Evolutionary conservation across 1,140 invertebrate species (phyloP), one percentile per base, ranked within the genome.

Genomic region (Helicoverpa armigera): DNA sequence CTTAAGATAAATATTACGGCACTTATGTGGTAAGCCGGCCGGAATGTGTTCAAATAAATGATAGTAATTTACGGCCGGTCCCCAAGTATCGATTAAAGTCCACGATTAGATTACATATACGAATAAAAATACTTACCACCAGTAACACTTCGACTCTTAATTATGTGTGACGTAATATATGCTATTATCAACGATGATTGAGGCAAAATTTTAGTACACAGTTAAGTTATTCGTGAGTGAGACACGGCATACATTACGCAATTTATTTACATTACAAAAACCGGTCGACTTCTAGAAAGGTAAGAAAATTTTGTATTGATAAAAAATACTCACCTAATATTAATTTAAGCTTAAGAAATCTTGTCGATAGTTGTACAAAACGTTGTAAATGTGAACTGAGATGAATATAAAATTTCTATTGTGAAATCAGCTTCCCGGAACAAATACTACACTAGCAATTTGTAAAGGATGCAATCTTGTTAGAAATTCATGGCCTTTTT

Each of bases 381-480:
- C 4, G 13, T 50, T 69, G 77, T 63, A 82, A 81, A 81, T 77
- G 69, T 60, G 79, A 35, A 35, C 35, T 35, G 3, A 35, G 35
- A 35, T 35, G 35, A 81, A 84, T 79, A 79, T 77, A 60, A 63
- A 61, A 79, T 60, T 35, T 56, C 29, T 58, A n/a, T 14, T 73
- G 58, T 58, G 69, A 80, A 76, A 76, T 80, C 67, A 80, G 65
- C 69, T 80, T 69, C 54, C 63, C 61, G 35, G 60, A 77, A 54
- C 50, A 77, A 31, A 53, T 81, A 63, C 69, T 73, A 74, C 23
- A 1, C 69, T 35, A 74, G 14, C 4, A 82, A 78, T 65, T 78
- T 65, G 7, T 43, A 43, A 11, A 60, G 23, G 12, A 16, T 14
- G 13, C 0, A 72, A 53, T 31, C n/a, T 18, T 51, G 11, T 10